phyloP scores from a whole-genome alignment of 2,113 vertebrate species.

The Lophotis ruficrista region DNA sequence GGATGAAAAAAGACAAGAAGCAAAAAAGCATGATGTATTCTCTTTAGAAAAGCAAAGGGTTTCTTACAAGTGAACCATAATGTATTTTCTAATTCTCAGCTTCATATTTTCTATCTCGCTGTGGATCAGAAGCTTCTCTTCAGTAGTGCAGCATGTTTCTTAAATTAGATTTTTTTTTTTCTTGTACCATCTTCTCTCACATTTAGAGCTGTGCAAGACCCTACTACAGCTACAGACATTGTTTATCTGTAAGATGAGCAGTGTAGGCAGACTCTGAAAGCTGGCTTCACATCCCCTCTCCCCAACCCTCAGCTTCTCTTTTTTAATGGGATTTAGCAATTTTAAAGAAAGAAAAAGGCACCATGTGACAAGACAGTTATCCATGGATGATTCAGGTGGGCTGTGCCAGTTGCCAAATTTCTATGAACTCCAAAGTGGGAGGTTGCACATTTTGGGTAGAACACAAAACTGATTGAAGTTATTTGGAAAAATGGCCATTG shows the following conservation, averaged over 20 bases:
- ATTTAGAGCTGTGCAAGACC: background rate
- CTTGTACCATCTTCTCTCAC: background rate
- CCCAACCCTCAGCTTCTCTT: fast-evolving
- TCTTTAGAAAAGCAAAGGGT: background rate
- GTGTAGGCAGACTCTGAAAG: background rate
- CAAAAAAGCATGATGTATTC: background rate
- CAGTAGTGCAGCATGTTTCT: background rate
- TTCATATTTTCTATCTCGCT: background rate
- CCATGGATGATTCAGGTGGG: fast-evolving
- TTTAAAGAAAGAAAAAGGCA: background rate
- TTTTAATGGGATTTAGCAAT: background rate
- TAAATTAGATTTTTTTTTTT: background rate
- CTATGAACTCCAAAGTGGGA: background rate
- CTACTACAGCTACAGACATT: background rate
- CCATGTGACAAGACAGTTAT: background rate
- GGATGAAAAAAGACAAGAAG: background rate
- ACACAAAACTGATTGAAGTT: background rate
- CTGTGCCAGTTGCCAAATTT: background rate
- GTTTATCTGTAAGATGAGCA: background rate
- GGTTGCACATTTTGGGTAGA: background rate
- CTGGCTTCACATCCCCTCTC: fast-evolving
- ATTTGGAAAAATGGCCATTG: background rate
- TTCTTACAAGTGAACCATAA: background rate
- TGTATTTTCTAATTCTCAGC: background rate
- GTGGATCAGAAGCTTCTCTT: background rate